Conservation (phyloP, 2,888 invertebrate species). For the Sinotaia quadrata region DNA sequence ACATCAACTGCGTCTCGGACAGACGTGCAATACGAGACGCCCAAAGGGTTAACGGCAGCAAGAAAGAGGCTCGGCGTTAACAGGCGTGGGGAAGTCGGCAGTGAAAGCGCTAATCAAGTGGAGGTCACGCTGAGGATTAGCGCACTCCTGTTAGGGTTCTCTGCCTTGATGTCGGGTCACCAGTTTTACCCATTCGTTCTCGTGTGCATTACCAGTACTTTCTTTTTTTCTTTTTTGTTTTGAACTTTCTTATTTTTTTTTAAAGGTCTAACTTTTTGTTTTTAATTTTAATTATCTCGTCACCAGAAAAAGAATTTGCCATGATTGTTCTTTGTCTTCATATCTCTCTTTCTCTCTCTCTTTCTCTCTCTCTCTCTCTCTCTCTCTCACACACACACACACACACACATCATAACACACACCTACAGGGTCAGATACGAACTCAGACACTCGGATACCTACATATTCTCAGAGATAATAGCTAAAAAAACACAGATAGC, state of each 20-base stretch:
- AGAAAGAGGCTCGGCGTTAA: too few relatives aligned
- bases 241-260: neutral
- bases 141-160: neutral
- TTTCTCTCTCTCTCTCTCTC: neutral
- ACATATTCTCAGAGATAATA: too few relatives aligned
- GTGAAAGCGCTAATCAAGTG: neutral
- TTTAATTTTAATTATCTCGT: neutral
- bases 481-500: too few relatives aligned
- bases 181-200: too few relatives aligned
- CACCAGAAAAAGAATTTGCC: neutral
- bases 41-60: too few relatives aligned
- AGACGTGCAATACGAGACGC: too few relatives aligned
- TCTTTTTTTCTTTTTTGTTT: constrained; percentile 6
- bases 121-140: neutral
- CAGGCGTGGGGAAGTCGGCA: neutral
- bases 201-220: too few relatives aligned
- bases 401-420: neutral
- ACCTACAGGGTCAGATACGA: too few relatives aligned
- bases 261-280: constrained; percentile 4
- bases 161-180: neutral
- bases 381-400: neutral
- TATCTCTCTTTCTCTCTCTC: constrained; percentile 5
- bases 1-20: too few relatives aligned
- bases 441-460: too few relatives aligned
- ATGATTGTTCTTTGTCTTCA: neutral